A percentile compares a stretch with the other conserved stretches of the same genome.
Evolutionary conservation across 2,797 vertebrate species (phyloP).

Genomic region (Carduelis carduelis): DNA sequence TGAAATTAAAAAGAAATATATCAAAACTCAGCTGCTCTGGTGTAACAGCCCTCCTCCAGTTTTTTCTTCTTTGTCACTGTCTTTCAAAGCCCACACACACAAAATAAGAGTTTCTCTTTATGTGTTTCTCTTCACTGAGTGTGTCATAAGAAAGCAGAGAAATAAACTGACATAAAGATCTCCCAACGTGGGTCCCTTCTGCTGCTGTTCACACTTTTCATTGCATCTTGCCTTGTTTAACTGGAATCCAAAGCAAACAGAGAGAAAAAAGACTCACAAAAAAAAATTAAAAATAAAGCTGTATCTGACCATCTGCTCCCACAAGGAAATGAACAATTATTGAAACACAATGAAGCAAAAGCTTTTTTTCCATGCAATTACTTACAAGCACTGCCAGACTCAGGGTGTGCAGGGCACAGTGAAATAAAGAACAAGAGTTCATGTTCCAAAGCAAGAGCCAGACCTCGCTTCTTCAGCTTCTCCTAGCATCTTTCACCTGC

Average conservation of each 20-base stretch:
- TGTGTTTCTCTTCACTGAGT: background rate
- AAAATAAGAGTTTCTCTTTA: background rate
- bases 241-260: background rate
- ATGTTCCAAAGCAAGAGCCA: background rate
- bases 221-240: background rate
- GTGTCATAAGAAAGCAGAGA: background rate
- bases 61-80: background rate
- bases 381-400: conserved; percentile 50
- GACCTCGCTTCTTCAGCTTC: background rate
- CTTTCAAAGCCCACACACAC: background rate
- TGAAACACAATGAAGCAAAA: background rate
- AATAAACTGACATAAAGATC: background rate
- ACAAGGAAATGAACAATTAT: background rate
- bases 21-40: background rate
- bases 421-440: background rate
- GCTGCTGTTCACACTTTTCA: background rate
- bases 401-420: background rate
- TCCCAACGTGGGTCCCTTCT: background rate
- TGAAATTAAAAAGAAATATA: background rate
- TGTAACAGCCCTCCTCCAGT: background rate
- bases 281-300: background rate
- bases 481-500: background rate
- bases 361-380: background rate
- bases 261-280: background rate
- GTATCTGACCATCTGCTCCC: background rate